phyloP scores from a whole-genome alignment of 2,888 invertebrate genomes.

The Leucoptera coffeella region DNA sequence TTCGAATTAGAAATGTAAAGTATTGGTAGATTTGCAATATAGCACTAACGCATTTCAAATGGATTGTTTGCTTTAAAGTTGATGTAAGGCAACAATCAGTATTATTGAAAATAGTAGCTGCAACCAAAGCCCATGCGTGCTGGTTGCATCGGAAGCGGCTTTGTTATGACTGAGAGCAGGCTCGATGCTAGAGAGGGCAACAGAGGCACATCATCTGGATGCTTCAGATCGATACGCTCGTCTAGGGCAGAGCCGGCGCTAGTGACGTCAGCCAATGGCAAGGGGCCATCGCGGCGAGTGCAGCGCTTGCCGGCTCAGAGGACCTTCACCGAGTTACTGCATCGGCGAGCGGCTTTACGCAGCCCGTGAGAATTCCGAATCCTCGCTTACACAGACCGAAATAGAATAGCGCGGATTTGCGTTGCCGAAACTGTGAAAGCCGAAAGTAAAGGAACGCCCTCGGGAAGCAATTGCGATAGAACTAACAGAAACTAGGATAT shows the following conservation, averaged over 20 bases:
- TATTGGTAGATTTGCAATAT: background rate
- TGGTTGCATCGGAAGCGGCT: no score
- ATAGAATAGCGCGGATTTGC: conserved; percentile 8
- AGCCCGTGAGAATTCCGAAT: conserved; percentile 27
- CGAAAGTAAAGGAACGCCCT: no score
- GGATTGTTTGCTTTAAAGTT: no score
- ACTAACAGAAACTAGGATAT: background rate
- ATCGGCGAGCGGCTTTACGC: conserved; percentile 23
- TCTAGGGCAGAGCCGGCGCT: conserved; percentile 23
- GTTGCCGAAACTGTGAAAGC: conserved; percentile 9
- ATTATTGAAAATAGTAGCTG: no score
- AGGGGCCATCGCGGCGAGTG: conserved; percentile 10
- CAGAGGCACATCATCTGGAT: no score
- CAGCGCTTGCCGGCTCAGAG: conserved; percentile 14
- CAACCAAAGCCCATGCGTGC: no score
- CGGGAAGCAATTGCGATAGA: no score
- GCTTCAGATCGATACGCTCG: conserved; percentile 34
- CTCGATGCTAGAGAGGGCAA: no score
- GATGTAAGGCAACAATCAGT: no score
- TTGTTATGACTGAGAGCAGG: no score
- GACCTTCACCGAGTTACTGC: conserved; percentile 50
- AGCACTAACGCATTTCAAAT: no score
- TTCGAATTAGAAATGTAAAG: conserved; percentile 2
- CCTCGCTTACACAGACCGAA: background rate
- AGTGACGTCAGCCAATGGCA: conserved; percentile 25